Conservation (phyloP, 2,888 invertebrate species). For the Tetramorium bicarinatum region DNA sequence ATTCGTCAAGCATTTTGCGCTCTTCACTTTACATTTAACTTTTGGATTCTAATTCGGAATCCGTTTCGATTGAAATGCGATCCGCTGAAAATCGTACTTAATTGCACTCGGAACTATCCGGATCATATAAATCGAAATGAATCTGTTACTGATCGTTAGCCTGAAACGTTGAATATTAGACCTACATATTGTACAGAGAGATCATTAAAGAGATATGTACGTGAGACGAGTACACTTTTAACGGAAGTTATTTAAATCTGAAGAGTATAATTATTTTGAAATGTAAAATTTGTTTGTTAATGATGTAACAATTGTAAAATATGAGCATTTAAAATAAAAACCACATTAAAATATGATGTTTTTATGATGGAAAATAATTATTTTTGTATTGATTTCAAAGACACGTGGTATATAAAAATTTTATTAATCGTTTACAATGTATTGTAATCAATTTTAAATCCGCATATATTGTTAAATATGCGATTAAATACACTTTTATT, state of each 20-base stretch:
- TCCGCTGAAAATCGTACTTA: constrained; percentile 26
- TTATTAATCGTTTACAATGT: neutral
- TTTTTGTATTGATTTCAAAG: neutral
- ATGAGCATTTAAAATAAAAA: neutral
- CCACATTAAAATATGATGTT: neutral
- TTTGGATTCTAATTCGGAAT: constrained; percentile 21
- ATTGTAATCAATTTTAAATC: neutral
- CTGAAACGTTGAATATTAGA: constrained; percentile 23
- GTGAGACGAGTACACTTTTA: neutral
- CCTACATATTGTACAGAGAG: neutral
- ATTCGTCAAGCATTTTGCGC: constrained; percentile 8
- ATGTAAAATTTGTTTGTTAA: neutral
- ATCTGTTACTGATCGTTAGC: constrained; percentile 37
- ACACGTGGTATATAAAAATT: neutral
- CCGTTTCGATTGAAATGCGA: constrained; percentile 21
- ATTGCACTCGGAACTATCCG: constrained; percentile 26
- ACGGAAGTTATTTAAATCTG: neutral
- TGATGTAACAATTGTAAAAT: neutral
- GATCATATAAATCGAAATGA: constrained; percentile 29
- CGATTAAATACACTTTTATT: neutral
- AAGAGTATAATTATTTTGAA: neutral
- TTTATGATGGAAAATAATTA: neutral
- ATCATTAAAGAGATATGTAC: constrained; percentile 6
- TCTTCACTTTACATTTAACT: constrained; percentile 9
- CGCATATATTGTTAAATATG: neutral